phyloP scores from a whole-genome alignment of 2,113 vertebrate genomes.

The Lonchura striata region DNA sequence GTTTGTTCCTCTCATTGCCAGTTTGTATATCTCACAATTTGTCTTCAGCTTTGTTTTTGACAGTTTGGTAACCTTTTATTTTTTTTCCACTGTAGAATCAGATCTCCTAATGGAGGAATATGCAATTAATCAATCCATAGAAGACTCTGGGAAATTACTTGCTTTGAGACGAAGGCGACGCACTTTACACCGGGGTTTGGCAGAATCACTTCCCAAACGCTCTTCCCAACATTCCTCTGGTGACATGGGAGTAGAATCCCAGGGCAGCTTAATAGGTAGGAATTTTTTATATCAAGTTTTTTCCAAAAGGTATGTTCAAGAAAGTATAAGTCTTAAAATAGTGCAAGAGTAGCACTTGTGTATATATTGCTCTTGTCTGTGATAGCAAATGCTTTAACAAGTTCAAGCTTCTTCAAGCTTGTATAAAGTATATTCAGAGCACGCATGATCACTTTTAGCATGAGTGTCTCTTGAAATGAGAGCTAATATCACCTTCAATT shows the following conservation, averaged over 20 bases:
- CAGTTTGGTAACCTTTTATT: background rate
- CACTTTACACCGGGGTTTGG: constrained; percentile 76
- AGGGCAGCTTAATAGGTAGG: constrained; percentile 64
- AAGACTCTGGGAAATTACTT: constrained; percentile 81
- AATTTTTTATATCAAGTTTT: background rate
- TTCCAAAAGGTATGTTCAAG: background rate
- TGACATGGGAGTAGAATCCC: constrained; percentile 45
- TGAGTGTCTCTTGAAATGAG: background rate
- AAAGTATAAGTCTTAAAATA: background rate
- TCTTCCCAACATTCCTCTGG: constrained; percentile 54
- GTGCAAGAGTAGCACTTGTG: background rate
- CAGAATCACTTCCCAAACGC: constrained; percentile 78
- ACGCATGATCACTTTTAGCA: background rate
- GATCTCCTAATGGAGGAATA: constrained; percentile 89
- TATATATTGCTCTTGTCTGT: background rate
- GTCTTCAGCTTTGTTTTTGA: background rate
- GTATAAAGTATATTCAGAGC: background rate
- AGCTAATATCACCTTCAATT: background rate
- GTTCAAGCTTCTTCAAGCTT: background rate
- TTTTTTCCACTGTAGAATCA: constrained; percentile 73
- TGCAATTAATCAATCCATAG: constrained; percentile 77
- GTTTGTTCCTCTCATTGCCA: background rate
- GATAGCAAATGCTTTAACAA: background rate
- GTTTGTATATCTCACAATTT: background rate
- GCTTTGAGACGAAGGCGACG: constrained; percentile 82